A percentile compares a stretch with the other conserved stretches of the same genome.
These are phyloP conservation scores for Macropis europaea DNA, from an alignment of 2,888 invertebrate species.

Conservation along the genomic window DNA sequence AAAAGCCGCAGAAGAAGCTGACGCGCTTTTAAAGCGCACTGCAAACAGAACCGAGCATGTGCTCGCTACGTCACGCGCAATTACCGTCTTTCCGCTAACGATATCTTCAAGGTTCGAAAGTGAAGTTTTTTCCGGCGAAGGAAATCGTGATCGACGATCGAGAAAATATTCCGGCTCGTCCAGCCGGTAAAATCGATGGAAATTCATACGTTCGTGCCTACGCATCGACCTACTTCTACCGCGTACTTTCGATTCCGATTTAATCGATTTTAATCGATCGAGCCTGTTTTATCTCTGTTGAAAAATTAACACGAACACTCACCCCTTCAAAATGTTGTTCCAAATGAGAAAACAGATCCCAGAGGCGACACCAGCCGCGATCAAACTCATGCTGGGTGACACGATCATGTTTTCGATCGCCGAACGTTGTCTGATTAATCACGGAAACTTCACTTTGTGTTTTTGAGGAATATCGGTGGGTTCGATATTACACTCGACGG, in stretches of 20 bases:
- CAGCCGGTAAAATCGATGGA: conserved; percentile 1
- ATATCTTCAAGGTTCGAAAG: conserved; percentile 39
- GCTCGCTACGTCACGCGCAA: conserved; percentile 33
- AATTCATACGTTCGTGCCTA: conserved; percentile 10
- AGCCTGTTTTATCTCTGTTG: no score
- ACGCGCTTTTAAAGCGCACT: neutral
- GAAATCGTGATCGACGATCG: neutral
- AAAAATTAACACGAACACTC: conserved; percentile 70
- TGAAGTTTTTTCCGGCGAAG: conserved; percentile 13
- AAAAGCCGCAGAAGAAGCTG: neutral
- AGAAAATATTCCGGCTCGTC: neutral
- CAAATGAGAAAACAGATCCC: conserved; percentile 85
- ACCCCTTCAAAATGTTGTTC: conserved; percentile 83
- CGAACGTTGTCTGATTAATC: no score
- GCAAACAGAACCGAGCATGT: conserved; percentile 30
- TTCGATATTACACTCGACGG: neutral
- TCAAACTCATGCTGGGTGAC: conserved; percentile 84
- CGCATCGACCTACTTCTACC: conserved; percentile 28
- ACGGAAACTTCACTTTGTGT: no score
- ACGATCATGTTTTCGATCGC: conserved; percentile 77
- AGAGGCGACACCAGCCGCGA: conserved; percentile 86
- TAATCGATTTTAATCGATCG: neutral
- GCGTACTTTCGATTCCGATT: neutral
- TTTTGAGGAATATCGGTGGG: neutral
- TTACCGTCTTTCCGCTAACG: conserved; percentile 40